Evolutionary conservation across 2,797 vertebrate genomes (phyloP), one percentile per base, ranked within the genome.

Genomic region (Telmatherina bonti): DNA sequence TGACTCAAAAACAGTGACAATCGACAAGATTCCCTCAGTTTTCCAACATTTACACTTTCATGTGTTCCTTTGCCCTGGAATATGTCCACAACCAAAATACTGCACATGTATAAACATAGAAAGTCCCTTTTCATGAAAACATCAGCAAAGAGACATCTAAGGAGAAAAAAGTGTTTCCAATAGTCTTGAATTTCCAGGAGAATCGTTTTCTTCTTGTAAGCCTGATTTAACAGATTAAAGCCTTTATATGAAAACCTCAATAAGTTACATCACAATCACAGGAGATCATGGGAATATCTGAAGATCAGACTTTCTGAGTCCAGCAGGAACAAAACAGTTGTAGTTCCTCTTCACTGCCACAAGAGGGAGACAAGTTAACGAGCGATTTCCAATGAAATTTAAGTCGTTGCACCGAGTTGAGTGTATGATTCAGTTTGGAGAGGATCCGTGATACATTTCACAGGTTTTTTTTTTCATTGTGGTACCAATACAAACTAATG

Each of bases 51-150:
- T 47, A 45, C 6, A 71, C 31, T 64, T n/a, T 24, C 45, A 22
- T 55, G 15, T 54, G 52, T 51, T 27, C 62, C 15, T 20, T 62
- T 18, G 63, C 9, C 24, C 13, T 61, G 38, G 56, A 51, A 66
- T 56, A 41, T 56, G 30, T 61, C 56, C 33, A 61, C 20, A 56
- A 57, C 38, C 43, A 68, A n/a, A 78, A 79, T 76, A 85, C 72
- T 86, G 79, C 64, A 67, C 49, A 58, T 31, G n/a, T 41, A 62
- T 24, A n/a, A 62, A 53, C 12, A 64, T 31, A 22, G 53, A 61
- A 51, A 66, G 62, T 11, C 41, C 67, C 63, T 67, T 43, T 33
- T 53, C 1, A 59, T 5, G 13, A 8, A 64, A 61, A 47, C 27
- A 30, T n/a, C 22, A 22, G 43, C 43, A 53, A 68, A 62, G 61